Evolutionary conservation across 2,888 invertebrate species (phyloP).

Genomic region (Conomelus anceps): DNA sequence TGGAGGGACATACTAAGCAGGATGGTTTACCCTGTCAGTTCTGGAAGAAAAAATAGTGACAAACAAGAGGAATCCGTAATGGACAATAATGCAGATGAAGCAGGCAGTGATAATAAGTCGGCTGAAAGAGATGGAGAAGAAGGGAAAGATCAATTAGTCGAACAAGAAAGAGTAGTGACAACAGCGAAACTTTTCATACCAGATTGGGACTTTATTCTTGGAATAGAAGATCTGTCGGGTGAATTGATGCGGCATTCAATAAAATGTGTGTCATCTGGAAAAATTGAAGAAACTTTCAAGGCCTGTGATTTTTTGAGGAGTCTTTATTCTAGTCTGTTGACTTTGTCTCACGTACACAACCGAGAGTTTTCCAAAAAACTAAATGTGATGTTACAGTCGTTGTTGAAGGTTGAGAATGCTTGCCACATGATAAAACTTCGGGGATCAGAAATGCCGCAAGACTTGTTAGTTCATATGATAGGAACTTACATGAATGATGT

Average conservation of each 20-base stretch:
- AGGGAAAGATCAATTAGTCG: background rate
- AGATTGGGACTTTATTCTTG: background rate
- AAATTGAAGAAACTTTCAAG: background rate
- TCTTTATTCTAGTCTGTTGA: background rate
- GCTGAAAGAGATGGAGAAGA: background rate
- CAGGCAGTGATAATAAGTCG: no score
- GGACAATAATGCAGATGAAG: no score
- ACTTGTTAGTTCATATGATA: background rate
- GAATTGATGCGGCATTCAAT: background rate
- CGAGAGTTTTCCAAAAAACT: background rate
- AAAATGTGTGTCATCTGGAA: background rate
- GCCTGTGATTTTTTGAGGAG: background rate
- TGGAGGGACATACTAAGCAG: background rate
- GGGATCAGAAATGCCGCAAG: background rate
- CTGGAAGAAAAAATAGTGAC: background rate
- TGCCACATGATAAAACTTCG: background rate
- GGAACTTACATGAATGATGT: background rate
- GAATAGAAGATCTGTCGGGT: background rate
- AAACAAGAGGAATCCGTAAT: background rate
- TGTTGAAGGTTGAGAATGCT: background rate
- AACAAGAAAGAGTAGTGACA: background rate
- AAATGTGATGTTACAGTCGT: background rate
- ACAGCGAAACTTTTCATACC: background rate
- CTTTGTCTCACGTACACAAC: background rate
- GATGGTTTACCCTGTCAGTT: background rate